These are phyloP conservation scores for Ondatra zibethicus DNA, from an alignment of 2,113 vertebrate species.

Conservation along the genomic window DNA sequence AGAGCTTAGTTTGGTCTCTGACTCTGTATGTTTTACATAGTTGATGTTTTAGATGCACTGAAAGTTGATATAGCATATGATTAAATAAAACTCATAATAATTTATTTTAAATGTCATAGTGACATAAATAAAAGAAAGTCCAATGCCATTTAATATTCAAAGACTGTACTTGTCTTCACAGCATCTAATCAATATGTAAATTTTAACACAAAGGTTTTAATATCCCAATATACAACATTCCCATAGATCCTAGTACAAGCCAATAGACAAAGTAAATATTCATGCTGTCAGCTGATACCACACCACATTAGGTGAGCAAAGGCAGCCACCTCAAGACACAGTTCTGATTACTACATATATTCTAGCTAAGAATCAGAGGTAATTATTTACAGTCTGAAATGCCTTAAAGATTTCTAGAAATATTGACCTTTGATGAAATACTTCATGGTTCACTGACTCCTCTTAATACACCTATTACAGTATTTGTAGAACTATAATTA, in stretches of 20 bases:
- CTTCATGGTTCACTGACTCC: slow-evolving; percentile 65
- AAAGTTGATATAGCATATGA: neutral
- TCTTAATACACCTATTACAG: slow-evolving; percentile 69
- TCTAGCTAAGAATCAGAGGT: neutral
- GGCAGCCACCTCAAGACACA: neutral
- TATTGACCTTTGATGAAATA: slow-evolving; percentile 65
- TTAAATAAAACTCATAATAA: neutral
- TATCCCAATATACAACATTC: neutral
- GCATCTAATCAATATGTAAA: neutral
- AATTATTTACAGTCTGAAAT: slow-evolving; percentile 37
- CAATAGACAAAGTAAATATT: slow-evolving; percentile 29
- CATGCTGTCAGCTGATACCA: neutral
- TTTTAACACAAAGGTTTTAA: neutral
- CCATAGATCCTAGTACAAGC: neutral
- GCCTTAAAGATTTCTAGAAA: slow-evolving; percentile 54
- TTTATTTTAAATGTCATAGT: slow-evolving; percentile 31
- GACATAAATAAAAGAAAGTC: neutral
- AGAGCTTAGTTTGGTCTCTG: slow-evolving; percentile 19
- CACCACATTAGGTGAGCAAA: neutral
- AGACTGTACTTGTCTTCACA: neutral
- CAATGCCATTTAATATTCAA: slow-evolving; percentile 24
- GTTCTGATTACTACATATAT: slow-evolving; percentile 5
- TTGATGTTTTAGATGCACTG: neutral
- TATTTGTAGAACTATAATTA: slow-evolving; percentile 69
- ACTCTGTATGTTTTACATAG: neutral